These are phyloP conservation scores for Agrotis exclamationis DNA, from an alignment of 2,888 invertebrate species.

Conservation along the genomic window DNA sequence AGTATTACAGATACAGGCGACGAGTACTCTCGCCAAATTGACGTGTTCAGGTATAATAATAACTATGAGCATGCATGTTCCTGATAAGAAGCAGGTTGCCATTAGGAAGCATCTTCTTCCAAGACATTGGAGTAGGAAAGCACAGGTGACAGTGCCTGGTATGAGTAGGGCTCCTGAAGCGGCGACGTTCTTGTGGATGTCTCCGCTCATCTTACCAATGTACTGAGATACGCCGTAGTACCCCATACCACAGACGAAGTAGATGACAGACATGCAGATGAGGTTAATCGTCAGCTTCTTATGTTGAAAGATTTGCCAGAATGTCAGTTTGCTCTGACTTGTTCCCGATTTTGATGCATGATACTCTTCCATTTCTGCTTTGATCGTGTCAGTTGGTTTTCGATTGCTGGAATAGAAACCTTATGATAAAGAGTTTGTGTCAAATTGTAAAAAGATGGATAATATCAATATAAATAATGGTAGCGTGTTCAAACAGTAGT, in stretches of 20 bases:
- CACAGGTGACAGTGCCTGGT: conserved; percentile 91
- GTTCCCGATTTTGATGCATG: conserved; percentile 49
- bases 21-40: conserved; percentile 88
- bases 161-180: conserved; percentile 93
- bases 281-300: conserved; percentile 92
- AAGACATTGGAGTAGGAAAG: conserved; percentile 91
- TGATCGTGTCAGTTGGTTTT: conserved; percentile 68
- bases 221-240: conserved; percentile 96
- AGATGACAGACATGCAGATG: conserved; percentile 93
- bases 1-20: conserved; percentile 94
- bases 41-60: conserved; percentile 71
- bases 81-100: conserved; percentile 85
- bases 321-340: conserved; percentile 67
- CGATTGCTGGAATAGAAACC: conserved; percentile 73
- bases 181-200: conserved; percentile 95
- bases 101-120: conserved; percentile 92
- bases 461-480: too few relatives aligned
- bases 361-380: conserved; percentile 75
- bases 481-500: too few relatives aligned
- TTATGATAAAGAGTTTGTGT: background rate
- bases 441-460: too few relatives aligned
- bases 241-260: conserved; percentile 95
- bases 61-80: conserved; percentile 77
- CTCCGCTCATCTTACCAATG: conserved; percentile 94
- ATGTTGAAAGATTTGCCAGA: conserved; percentile 81